Evolutionary conservation across 2,888 invertebrate genomes (phyloP).

Genomic region (Microctonus aethiopoides): DNA sequence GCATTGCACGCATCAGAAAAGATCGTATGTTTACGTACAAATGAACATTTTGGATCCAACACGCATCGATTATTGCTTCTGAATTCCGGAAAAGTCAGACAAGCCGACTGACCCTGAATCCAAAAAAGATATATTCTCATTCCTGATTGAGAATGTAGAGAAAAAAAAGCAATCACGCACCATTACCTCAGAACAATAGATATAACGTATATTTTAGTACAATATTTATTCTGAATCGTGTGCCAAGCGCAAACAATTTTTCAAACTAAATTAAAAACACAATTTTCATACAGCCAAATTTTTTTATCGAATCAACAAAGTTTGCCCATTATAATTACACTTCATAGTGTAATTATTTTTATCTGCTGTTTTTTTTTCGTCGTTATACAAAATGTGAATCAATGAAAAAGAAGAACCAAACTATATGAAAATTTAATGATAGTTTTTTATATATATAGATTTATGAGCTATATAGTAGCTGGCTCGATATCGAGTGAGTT

Average conservation of each 20-base stretch:
- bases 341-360: too few relatives aligned
- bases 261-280: too few relatives aligned
- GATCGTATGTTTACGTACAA: background rate
- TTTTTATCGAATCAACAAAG: background rate
- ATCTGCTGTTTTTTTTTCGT: too few relatives aligned
- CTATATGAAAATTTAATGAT: too few relatives aligned
- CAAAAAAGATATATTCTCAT: background rate
- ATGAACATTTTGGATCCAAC: background rate
- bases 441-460: too few relatives aligned
- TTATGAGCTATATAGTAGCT: slow-evolving; percentile 42
- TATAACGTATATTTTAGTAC: slow-evolving; percentile 30
- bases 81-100: background rate
- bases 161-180: slow-evolving; percentile 32
- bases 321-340: too few relatives aligned
- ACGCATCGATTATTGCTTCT: slow-evolving; percentile 10
- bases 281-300: too few relatives aligned
- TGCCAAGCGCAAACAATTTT: background rate
- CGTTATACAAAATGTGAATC: slow-evolving; percentile 34
- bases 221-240: background rate
- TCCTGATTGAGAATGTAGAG: background rate
- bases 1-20: background rate
- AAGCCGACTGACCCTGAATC: background rate
- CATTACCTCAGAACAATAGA: slow-evolving; percentile 44
- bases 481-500: slow-evolving; percentile 58
- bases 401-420: slow-evolving; percentile 57